A percentile compares a stretch with the other conserved stretches of the same genome.
These are phyloP conservation scores for Tamandua tetradactyla DNA, from an alignment of 2,797 vertebrate species.

Conservation along the genomic window DNA sequence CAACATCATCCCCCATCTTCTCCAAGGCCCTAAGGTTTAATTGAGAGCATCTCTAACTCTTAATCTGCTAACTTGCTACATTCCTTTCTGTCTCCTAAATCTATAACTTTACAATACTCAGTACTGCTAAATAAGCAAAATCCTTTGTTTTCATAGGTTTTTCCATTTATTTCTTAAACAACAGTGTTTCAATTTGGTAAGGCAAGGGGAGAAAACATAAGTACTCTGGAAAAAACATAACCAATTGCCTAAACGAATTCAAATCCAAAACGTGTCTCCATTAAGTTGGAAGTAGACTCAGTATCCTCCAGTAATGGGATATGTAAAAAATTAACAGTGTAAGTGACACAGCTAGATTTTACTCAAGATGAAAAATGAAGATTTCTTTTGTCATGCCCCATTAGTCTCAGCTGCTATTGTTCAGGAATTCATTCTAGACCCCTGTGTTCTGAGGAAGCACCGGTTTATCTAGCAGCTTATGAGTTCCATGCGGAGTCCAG, in stretches of 20 bases:
- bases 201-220: neutral
- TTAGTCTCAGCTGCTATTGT: neutral
- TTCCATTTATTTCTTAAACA: slow-evolving; percentile 16
- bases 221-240: neutral
- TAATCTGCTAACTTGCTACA: neutral
- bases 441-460: neutral
- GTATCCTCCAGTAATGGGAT: neutral
- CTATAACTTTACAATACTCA: neutral
- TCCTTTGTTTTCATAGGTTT: neutral
- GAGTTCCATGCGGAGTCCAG: neutral
- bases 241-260: neutral
- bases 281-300: neutral
- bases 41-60: neutral
- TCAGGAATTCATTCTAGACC: neutral
- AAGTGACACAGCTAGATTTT: neutral
- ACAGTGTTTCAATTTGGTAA: neutral
- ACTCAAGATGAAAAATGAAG: neutral
- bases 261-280: neutral
- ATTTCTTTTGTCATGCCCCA: neutral
- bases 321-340: neutral
- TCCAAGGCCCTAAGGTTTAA: neutral
- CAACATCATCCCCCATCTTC: neutral
- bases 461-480: neutral
- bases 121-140: neutral
- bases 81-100: neutral